Conservation (phyloP, 2,888 invertebrate genomes). For the Erebia epiphron region DNA sequence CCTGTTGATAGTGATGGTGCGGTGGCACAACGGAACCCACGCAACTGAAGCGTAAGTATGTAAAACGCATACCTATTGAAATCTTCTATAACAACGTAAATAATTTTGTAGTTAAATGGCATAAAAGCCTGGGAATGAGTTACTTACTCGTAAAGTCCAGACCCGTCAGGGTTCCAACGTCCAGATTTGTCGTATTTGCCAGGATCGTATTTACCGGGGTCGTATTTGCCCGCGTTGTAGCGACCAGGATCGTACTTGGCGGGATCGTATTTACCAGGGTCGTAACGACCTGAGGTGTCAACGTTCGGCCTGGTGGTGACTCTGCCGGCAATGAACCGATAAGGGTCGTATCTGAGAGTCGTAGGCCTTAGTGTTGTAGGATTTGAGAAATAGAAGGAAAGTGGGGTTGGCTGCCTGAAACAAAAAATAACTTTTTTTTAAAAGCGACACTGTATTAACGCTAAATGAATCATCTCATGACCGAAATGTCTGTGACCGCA, state of each 20-base stretch:
- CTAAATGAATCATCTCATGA: background rate
- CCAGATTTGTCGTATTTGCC: conserved; percentile 43
- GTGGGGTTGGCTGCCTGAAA: conserved; percentile 43
- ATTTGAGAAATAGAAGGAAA: conserved; percentile 35
- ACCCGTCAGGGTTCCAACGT: conserved; percentile 43
- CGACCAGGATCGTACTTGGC: conserved; percentile 30
- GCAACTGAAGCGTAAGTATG: no score
- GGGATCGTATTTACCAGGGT: conserved; percentile 29
- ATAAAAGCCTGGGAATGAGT: no score
- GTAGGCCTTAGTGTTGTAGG: conserved; percentile 30
- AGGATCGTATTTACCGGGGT: conserved; percentile 41
- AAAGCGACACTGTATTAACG: background rate
- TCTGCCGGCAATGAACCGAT: conserved; percentile 43
- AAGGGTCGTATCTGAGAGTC: conserved; percentile 41
- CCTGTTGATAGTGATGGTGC: no score
- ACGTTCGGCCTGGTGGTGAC: conserved; percentile 32
- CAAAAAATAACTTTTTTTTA: conserved; percentile 2
- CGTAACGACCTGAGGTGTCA: conserved; percentile 32
- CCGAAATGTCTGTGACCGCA: no score
- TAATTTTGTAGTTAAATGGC: no score
- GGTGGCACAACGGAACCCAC: no score
- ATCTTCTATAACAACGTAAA: no score
- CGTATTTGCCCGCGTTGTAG: conserved; percentile 38
- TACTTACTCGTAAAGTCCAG: conserved; percentile 46
- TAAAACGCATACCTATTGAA: no score